Base-by-base conservation (phyloP, 2,113 vertebrate species). In the Numida meleagris region DNA sequence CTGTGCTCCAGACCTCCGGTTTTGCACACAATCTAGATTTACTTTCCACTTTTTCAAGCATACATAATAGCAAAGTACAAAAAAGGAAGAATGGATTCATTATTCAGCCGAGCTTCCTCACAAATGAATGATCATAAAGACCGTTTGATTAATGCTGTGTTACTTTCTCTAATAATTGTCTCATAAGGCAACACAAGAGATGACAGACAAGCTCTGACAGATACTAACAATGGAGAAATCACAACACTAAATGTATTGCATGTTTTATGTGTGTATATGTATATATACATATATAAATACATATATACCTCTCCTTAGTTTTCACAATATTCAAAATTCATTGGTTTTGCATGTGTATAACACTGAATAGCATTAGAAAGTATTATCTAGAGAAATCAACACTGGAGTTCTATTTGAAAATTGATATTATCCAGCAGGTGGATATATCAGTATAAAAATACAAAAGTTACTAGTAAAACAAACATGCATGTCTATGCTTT, bases 221-320 rank as follows among this genome's bases (percentile, higher is more conserved):
- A 9, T 46, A 38, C 16, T 63, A 15, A 51, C 27, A 70, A 65
- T 2, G 76, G 33, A 82, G 29, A 70, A 92, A 82, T 66, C 43
- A 43, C 15, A 70, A 7, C 11, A 53, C 4, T 5, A 68, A 88
- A 7, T n/a, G 12, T 65, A 46, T 80, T 82, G 66, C 6, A 9
- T 61, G 5, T 16, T 46, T 21, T 46, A 9, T 38, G 7, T 3
- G 3, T 31, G 53, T 55, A 14, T 51, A 31, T 55, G 50, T 59
- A 57, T 3, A 34, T 29, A 50, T 3, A 53, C 0, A 38, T 62
- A 0, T 1, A 5, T 75, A 55, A 40, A 50, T 3, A 38, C 18
- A 50, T 3, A 53, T 0, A 36, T 17, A 0, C 1, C 4, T 79
- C 46, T 82, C 20, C 17, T 88, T n/a, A 7, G 29, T 31, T 88